Conservation (phyloP, 2,888 invertebrate species). For the Cosmia trapezina region DNA sequence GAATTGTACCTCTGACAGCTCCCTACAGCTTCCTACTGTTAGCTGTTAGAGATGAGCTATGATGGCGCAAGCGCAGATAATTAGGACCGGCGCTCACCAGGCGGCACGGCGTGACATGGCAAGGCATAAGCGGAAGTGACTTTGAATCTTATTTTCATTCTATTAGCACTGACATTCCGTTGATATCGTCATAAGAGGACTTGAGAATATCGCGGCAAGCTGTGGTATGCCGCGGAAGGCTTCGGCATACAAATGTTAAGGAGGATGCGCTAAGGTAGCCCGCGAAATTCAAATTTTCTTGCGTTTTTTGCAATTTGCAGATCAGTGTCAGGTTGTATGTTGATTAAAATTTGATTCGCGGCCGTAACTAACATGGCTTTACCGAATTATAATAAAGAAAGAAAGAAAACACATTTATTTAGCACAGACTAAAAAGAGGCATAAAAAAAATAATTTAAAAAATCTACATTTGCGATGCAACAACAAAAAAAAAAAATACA, state of each 20-base stretch:
- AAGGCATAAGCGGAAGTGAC: not conserved
- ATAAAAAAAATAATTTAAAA: no score
- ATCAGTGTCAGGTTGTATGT: no score
- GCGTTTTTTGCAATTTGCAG: no score
- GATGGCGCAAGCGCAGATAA: slow-evolving; percentile 21
- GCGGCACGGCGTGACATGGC: not conserved
- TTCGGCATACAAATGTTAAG: not conserved
- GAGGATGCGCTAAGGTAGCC: no score
- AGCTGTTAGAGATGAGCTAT: slow-evolving; percentile 52
- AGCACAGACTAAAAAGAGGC: no score
- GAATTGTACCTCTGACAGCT: slow-evolving; percentile 53
- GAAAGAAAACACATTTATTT: no score
- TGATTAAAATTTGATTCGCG: no score
- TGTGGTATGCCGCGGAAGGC: not conserved
- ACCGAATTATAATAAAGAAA: no score
- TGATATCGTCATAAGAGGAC: not conserved
- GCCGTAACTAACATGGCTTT: no score
- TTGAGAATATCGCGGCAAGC: not conserved
- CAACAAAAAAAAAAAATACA: no score
- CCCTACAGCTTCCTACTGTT: slow-evolving; percentile 52
- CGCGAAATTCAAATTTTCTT: no score
- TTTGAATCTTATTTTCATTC: not conserved
- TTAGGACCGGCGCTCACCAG: not conserved
- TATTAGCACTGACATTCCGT: not conserved
- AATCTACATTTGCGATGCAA: no score